A percentile compares a stretch with the other conserved stretches of the same genome.
These are phyloP conservation scores for Hyposoter didymator DNA, from an alignment of 2,888 invertebrate species.

Conservation along the genomic window DNA sequence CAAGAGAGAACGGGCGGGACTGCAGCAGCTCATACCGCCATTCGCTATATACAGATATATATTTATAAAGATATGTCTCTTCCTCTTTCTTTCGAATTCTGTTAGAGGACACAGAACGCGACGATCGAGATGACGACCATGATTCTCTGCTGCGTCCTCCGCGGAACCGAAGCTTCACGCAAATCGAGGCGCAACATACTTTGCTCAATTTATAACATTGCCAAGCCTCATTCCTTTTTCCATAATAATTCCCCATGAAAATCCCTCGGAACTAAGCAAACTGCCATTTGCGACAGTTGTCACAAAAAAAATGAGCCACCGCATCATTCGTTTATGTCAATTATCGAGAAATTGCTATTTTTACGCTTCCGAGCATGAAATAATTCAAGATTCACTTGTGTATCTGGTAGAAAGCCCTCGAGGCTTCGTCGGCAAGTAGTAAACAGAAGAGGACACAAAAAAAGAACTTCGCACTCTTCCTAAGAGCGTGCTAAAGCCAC, in stretches of 20 bases:
- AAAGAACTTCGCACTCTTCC: slow-evolving; percentile 4
- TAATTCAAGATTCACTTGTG: neutral
- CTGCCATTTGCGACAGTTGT: neutral
- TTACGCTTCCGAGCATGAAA: neutral
- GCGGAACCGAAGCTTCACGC: slow-evolving; percentile 30
- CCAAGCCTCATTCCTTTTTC: neutral
- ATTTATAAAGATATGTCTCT: slow-evolving; percentile 25
- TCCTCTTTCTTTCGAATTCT: slow-evolving; percentile 47
- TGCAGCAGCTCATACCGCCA: slow-evolving; percentile 63
- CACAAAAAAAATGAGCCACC: neutral
- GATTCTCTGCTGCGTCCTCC: slow-evolving; percentile 38
- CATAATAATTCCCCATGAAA: neutral
- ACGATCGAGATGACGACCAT: slow-evolving; percentile 57
- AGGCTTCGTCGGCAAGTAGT: neutral
- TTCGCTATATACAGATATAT: slow-evolving; percentile 27
- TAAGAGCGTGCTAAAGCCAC: neutral
- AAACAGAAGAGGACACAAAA: neutral
- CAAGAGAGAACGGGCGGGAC: slow-evolving; percentile 61
- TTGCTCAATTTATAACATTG: slow-evolving; percentile 10
- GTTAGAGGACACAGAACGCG: slow-evolving; percentile 55
- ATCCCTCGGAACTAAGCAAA: neutral
- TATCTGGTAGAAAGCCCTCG: slow-evolving; percentile 2
- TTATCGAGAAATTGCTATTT: neutral
- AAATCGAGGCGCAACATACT: slow-evolving; percentile 20
- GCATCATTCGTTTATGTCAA: neutral